Evolutionary conservation across 2,888 invertebrate genomes (phyloP).

Genomic region (Pandemis corylana): DNA sequence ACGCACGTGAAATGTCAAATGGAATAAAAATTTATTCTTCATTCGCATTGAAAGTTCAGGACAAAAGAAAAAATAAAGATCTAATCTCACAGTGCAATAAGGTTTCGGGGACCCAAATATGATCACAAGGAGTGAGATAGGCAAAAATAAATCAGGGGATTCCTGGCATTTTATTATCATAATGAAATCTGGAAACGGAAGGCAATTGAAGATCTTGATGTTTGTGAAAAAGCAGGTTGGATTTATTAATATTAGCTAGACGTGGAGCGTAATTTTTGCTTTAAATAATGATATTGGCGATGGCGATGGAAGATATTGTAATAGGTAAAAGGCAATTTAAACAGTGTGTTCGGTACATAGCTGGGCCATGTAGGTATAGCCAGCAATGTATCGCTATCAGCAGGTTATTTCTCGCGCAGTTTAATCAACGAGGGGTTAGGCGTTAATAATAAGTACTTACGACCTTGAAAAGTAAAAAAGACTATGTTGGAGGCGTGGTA

Average conservation of each 20-base stretch:
- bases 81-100: constrained; percentile 45
- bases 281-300: constrained; percentile 20
- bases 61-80: constrained; percentile 47
- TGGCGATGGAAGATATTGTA: background rate
- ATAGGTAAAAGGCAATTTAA: too few relatives aligned
- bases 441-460: too few relatives aligned
- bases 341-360: too few relatives aligned
- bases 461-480: too few relatives aligned
- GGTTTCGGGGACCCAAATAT: constrained; percentile 54
- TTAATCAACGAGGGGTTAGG: too few relatives aligned
- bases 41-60: constrained; percentile 26
- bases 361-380: too few relatives aligned
- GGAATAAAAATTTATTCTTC: constrained; percentile 8
- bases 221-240: constrained; percentile 23
- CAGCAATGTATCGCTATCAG: too few relatives aligned
- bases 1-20: background rate
- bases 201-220: constrained; percentile 36
- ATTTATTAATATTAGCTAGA: constrained; percentile 33
- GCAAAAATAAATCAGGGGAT: constrained; percentile 63
- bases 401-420: too few relatives aligned
- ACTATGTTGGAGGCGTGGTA: too few relatives aligned
- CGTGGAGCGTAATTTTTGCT: constrained; percentile 26
- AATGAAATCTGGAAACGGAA: constrained; percentile 69
- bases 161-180: constrained; percentile 62
- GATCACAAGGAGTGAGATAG: constrained; percentile 53